Evolutionary conservation across 2,797 vertebrate genomes (phyloP).

Genomic region (Acridotheres tristis): DNA sequence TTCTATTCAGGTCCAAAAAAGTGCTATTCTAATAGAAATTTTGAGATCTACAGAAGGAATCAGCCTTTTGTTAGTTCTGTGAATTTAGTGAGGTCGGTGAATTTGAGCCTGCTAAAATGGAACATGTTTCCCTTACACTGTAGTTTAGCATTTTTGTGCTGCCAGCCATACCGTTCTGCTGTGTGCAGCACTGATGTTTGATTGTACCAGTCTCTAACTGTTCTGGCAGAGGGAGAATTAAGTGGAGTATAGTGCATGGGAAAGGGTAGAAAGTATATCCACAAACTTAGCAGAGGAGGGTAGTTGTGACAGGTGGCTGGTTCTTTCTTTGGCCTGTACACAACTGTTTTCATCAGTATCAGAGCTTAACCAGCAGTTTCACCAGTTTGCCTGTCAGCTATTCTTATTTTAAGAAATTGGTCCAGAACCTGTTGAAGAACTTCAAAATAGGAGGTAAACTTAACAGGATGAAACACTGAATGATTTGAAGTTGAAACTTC

Average conservation of each 20-base stretch:
- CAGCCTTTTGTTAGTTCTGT: neutral
- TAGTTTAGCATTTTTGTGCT: neutral
- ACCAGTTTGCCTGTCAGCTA: neutral
- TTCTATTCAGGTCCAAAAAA: neutral
- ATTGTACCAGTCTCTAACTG: neutral
- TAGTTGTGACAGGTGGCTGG: neutral
- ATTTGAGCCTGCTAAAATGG: neutral
- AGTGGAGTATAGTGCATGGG: neutral
- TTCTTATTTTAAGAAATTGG: neutral
- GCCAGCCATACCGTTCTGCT: neutral
- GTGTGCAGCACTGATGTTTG: fast-evolving
- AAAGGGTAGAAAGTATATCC: neutral
- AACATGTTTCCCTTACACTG: neutral
- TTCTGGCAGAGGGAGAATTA: neutral
- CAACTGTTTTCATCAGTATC: neutral
- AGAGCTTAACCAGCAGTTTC: neutral
- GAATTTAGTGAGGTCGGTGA: neutral
- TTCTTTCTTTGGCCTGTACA: neutral
- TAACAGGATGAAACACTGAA: neutral
- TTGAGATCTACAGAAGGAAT: neutral
- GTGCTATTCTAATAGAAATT: neutral
- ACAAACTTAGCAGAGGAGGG: neutral
- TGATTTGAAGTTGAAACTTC: neutral
- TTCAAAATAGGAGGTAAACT: neutral
- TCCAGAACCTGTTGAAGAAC: neutral